Evolutionary conservation across 2,797 vertebrate species (phyloP), one percentile per base, ranked within the genome.

Genomic region (Cossypha caffra): DNA sequence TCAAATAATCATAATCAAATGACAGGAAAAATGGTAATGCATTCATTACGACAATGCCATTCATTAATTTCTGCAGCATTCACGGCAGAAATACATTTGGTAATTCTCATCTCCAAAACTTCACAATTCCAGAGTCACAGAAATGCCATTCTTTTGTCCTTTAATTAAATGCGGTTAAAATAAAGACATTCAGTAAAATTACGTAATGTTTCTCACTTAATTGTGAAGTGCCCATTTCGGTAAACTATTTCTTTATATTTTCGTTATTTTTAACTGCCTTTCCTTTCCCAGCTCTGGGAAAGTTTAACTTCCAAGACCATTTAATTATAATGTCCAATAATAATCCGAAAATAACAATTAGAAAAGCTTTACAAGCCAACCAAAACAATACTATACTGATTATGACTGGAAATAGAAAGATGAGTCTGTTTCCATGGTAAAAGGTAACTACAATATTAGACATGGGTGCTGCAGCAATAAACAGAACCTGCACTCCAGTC

Each of bases 401-500:
- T 80, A 29, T 16, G n/a, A 85, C 1, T 40, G 13, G 43, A 85
- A 88, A 78, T 47, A 76, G 75, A 91, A 94, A 45, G 74, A 86
- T 92, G n/a, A 48, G 9, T 76, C 86, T 73, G 89, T 95, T 97
- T 96, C 93, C 88, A 92, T 38, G 61, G 57, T 66, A 95, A 95
- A 96, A 79, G 13, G 17, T 35, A 92, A 79, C 45, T 42, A 51
- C 33, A 37, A 16, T 62, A 66, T 40, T 59, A 86, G 59, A 89
- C 20, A 62, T 1, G 3, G 23, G 7, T 13, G 79, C 21, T 38
- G 21, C 28, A 37, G 24, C 11, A 85, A 51, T 17, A 40, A 55
- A 54, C 31, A 54, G 47, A 90, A 82, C 13, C 14, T 50, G 40
- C 31, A 85, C 25, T 4, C 7, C 28, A 50, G 37, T 35, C 6